Conservation (phyloP, 2,888 invertebrate genomes). For the Sinotaia quadrata region DNA sequence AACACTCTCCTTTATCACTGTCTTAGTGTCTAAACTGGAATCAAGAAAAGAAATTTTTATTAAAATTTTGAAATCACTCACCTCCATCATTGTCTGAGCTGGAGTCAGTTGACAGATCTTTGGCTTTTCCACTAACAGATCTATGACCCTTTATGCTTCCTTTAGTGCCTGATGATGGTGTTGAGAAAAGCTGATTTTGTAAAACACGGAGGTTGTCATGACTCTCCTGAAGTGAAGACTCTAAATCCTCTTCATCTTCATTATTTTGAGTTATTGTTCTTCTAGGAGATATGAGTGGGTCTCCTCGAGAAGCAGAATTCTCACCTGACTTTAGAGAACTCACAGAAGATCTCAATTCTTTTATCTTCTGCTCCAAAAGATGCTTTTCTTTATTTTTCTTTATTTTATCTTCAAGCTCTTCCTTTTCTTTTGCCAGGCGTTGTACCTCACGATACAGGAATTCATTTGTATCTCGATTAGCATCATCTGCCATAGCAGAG, state of each 20-base stretch:
- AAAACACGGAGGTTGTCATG: slow-evolving; percentile 29
- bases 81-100: slow-evolving; percentile 7
- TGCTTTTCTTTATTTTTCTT: slow-evolving; percentile 37
- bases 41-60: no score
- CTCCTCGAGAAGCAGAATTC: not conserved
- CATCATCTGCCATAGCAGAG: not conserved
- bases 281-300: no score
- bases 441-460: not conserved
- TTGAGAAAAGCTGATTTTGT: slow-evolving; percentile 19
- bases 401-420: slow-evolving; percentile 37
- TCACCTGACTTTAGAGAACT: slow-evolving; percentile 30
- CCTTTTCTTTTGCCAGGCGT: slow-evolving; percentile 39
- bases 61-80: not conserved
- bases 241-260: slow-evolving; percentile 10
- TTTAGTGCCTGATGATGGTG: not conserved
- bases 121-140: not conserved
- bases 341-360: slow-evolving; percentile 38
- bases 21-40: no score
- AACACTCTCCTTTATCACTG: no score
- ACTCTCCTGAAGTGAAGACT: slow-evolving; percentile 34
- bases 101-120: not conserved
- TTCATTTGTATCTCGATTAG: not conserved
- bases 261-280: not conserved
- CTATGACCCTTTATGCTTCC: slow-evolving; percentile 23
- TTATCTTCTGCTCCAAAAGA: slow-evolving; percentile 37